These are phyloP conservation scores for Gymnoscopelus braueri DNA, from an alignment of 2,797 vertebrate genomes.

Conservation along the genomic window DNA sequence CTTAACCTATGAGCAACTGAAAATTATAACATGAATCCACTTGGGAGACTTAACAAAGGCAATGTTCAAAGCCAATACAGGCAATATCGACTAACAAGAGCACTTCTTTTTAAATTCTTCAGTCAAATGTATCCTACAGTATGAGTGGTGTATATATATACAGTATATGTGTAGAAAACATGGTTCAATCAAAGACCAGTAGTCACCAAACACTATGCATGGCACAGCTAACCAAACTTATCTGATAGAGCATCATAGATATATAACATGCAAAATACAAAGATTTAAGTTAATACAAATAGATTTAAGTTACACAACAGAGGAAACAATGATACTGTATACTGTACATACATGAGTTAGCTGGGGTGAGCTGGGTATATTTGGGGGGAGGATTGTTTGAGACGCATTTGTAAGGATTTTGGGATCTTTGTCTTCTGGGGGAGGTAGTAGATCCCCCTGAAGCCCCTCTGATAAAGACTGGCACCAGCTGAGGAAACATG, in stretches of 20 bases:
- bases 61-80: conserved; percentile 58
- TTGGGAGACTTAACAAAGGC: conserved; percentile 19
- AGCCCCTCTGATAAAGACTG: conserved; percentile 4
- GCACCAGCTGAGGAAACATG: conserved; percentile 38
- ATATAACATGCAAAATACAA: conserved; percentile 37
- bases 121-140: conserved; percentile 44
- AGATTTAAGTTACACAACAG: conserved; percentile 3
- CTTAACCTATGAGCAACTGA: conserved; percentile 7
- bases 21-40: conserved; percentile 6
- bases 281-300: conserved; percentile 13
- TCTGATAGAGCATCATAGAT: conserved; percentile 15
- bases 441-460: conserved; percentile 11
- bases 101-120: conserved; percentile 58
- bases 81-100: conserved; percentile 67
- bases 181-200: conserved; percentile 16
- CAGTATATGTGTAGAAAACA: conserved; percentile 1
- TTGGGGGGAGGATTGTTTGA: conserved; percentile 58
- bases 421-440: conserved; percentile 32
- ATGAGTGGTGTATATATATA: conserved; percentile 16
- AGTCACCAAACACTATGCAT: conserved; percentile 47
- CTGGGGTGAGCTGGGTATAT: background rate
- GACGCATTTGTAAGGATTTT: conserved; percentile 61
- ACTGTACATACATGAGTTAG: conserved; percentile 28
- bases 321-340: conserved; percentile 18
- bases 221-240: conserved; percentile 40